Base-by-base conservation (phyloP, 1,140 invertebrate species). In the Drosophila elegans region DNA sequence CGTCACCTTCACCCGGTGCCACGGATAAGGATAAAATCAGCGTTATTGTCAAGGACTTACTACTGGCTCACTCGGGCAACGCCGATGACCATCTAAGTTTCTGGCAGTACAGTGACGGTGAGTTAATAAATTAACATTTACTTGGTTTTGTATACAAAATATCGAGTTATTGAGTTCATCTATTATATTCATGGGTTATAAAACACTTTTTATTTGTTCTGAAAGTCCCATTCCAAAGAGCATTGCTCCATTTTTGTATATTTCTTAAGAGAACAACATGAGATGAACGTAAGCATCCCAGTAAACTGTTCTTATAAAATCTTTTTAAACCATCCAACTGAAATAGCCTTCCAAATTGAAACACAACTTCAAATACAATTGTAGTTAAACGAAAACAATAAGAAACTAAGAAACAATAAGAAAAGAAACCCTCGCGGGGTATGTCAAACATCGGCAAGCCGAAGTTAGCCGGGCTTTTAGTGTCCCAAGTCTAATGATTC, bases 1-100 rank as follows among this genome's bases (percentile, higher is more conserved):
- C 38, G 4, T 29, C 38, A 3, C 25, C 25, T 34, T 7, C 59
- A 27, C 10, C 73, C 11, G 36, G 16, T 1, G 42, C 49, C 7
- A 80, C 77, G 2, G 80, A 84, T 25, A 83, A 89, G 52, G 77
- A 89, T 44, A 81, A 89, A 45, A 81, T 89, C 36, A 89, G 85
- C 39, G 80, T 84, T 6, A 84, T 89, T 72, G 84, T 89, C 9
- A 89, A 89, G 69, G 80, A 84, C 7, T 80, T 89, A 42, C 45
- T 89, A 42, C 45, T 89, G 16, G 84, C 84, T 6, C 55, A 84
- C 25, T 74, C 84, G 3, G 80, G 73, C 49, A 73, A 78, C 63
- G 41, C 80, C 4, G 85, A 90, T 0, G 84, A 88, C 7, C 72
- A 80, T 45, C 72, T 89, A 3, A 84, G 68, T 46, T 89, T 89